These are phyloP conservation scores for Platycheirus rosarum DNA, from an alignment of 2,888 invertebrate species.

Conservation along the genomic window DNA sequence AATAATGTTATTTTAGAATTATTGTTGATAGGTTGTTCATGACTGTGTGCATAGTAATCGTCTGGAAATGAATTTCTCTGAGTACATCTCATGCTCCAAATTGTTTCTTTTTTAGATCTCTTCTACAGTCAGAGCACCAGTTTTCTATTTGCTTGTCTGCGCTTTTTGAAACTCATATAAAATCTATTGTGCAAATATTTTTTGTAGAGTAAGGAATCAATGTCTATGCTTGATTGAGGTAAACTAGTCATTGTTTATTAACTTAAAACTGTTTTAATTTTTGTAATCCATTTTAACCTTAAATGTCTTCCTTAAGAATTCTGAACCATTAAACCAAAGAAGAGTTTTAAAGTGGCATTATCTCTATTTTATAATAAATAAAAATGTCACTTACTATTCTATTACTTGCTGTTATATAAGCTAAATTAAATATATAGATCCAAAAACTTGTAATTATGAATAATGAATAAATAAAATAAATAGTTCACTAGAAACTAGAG, in stretches of 20 bases:
- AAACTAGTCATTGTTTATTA: background rate
- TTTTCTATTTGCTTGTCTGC: too few relatives aligned
- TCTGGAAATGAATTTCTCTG: constrained; percentile 10
- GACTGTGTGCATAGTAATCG: too few relatives aligned
- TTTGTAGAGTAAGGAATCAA: constrained; percentile 7
- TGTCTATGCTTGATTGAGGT: constrained; percentile 4
- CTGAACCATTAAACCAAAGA: constrained; percentile 36
- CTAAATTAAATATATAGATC: too few relatives aligned
- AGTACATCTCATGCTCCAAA: background rate
- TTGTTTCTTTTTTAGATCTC: background rate
- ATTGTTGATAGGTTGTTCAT: too few relatives aligned
- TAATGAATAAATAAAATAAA: too few relatives aligned
- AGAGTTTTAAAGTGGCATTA: too few relatives aligned
- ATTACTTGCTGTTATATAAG: too few relatives aligned
- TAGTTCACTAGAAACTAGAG: too few relatives aligned
- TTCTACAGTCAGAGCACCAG: background rate
- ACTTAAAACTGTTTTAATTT: background rate
- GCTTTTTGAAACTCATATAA: constrained; percentile 7
- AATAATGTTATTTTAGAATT: too few relatives aligned
- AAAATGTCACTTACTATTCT: too few relatives aligned
- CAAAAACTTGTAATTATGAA: too few relatives aligned
- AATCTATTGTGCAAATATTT: constrained; percentile 26
- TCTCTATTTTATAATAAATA: too few relatives aligned
- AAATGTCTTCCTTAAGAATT: constrained; percentile 10
- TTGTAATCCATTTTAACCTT: background rate